These are phyloP conservation scores for Esperia sulphurella DNA, from an alignment of 2,888 invertebrate species.

Conservation along the genomic window DNA sequence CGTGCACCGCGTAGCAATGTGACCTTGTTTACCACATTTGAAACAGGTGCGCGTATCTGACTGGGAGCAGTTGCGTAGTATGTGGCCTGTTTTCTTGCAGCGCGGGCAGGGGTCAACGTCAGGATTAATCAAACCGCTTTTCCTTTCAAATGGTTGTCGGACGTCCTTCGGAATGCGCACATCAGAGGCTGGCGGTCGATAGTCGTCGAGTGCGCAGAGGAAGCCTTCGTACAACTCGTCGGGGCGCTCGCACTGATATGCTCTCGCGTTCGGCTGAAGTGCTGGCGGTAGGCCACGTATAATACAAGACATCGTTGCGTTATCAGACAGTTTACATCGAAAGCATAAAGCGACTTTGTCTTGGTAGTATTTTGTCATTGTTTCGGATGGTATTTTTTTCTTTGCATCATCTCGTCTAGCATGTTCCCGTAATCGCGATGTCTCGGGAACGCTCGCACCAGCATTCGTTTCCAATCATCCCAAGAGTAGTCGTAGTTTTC, in stretches of 20 bases:
- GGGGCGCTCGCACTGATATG: conserved; percentile 22
- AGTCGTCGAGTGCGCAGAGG: conserved; percentile 22
- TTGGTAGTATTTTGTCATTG: conserved; percentile 30
- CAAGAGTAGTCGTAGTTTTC: conserved; percentile 25
- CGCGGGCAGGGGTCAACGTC: conserved; percentile 15
- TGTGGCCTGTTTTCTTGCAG: conserved; percentile 17
- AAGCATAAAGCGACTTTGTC: conserved; percentile 28
- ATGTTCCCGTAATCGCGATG: conserved; percentile 20
- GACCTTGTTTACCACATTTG: conserved; percentile 18
- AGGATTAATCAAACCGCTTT: neutral
- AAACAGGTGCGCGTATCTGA: conserved; percentile 17
- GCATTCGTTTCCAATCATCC: conserved; percentile 25
- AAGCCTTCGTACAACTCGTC: conserved; percentile 22
- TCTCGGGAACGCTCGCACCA: conserved; percentile 23
- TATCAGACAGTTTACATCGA: conserved; percentile 23
- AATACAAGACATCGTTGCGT: conserved; percentile 20
- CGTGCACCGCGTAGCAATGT: conserved; percentile 16
- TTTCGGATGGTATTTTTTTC: conserved; percentile 20
- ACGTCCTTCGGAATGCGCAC: neutral
- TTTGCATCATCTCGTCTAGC: conserved; percentile 21
- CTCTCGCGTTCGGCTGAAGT: conserved; percentile 22
- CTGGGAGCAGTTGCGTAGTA: conserved; percentile 12
- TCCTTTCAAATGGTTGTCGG: neutral
- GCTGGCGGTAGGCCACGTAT: conserved; percentile 21
- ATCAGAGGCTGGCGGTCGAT: neutral